These are phyloP conservation scores for Chloroceryle aenea DNA, from an alignment of 2,113 vertebrate genomes.

Conservation along the genomic window DNA sequence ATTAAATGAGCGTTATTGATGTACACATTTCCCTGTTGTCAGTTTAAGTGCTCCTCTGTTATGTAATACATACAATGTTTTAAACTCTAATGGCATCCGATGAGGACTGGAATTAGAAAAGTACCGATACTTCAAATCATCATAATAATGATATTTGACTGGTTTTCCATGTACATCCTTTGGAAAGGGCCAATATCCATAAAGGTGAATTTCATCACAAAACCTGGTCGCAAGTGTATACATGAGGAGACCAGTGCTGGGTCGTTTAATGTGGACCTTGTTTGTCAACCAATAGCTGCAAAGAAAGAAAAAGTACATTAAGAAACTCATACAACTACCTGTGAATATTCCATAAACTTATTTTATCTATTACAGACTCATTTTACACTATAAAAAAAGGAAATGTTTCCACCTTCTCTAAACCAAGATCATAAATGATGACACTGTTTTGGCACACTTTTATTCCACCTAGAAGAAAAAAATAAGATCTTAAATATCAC, in stretches of 20 bases:
- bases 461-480: neutral
- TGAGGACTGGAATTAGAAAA: constrained; percentile 88
- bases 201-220: constrained; percentile 90
- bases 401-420: neutral
- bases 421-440: neutral
- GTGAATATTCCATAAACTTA: neutral
- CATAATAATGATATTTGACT: constrained; percentile 92
- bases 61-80: constrained; percentile 84
- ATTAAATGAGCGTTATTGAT: constrained; percentile 75
- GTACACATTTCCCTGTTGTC: constrained; percentile 84
- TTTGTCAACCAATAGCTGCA: constrained; percentile 90
- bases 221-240: constrained; percentile 89
- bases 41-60: constrained; percentile 86
- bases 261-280: constrained; percentile 89
- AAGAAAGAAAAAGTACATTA: constrained; percentile 53
- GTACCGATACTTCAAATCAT: constrained; percentile 88
- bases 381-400: neutral
- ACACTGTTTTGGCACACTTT: neutral
- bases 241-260: constrained; percentile 90
- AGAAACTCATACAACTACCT: neutral
- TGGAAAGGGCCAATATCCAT: constrained; percentile 92
- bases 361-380: neutral
- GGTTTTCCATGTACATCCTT: constrained; percentile 85
- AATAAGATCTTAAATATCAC: neutral
- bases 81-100: constrained; percentile 91